Evolutionary conservation across 2,888 invertebrate genomes (phyloP).

Genomic region (Pemphredon lugubris): DNA sequence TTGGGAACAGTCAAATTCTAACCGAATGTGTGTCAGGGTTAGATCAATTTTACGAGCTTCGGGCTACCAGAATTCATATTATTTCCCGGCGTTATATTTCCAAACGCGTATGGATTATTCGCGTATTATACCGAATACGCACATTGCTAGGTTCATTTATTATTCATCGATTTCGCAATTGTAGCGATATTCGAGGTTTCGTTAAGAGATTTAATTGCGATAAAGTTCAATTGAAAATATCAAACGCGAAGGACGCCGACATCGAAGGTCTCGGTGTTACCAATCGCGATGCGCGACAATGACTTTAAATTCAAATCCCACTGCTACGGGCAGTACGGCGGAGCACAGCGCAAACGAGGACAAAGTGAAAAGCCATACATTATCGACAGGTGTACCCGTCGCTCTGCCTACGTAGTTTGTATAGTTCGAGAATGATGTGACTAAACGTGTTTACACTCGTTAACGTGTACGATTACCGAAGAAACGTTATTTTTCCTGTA

Average conservation of each 20-base stretch:
- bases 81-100: conserved; percentile 13
- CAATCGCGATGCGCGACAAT: conserved; percentile 37
- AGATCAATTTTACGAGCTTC: conserved; percentile 51
- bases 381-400: conserved; percentile 18
- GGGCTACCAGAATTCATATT: conserved; percentile 33
- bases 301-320: conserved; percentile 51
- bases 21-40: conserved; percentile 58
- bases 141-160: neutral
- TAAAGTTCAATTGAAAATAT: conserved; percentile 12
- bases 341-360: conserved; percentile 48
- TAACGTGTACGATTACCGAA: no score
- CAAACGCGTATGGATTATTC: neutral
- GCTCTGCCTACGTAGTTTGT: conserved; percentile 5
- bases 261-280: conserved; percentile 46
- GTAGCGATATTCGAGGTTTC: no score
- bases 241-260: conserved; percentile 41
- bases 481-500: no score
- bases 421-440: neutral
- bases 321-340: conserved; percentile 29
- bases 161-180: no score
- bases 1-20: conserved; percentile 7
- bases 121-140: neutral
- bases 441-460: neutral
- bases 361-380: conserved; percentile 51
- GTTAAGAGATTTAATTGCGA: neutral